phyloP scores from a whole-genome alignment of 2,888 invertebrate species.

The Cantharis flavilabris region DNA sequence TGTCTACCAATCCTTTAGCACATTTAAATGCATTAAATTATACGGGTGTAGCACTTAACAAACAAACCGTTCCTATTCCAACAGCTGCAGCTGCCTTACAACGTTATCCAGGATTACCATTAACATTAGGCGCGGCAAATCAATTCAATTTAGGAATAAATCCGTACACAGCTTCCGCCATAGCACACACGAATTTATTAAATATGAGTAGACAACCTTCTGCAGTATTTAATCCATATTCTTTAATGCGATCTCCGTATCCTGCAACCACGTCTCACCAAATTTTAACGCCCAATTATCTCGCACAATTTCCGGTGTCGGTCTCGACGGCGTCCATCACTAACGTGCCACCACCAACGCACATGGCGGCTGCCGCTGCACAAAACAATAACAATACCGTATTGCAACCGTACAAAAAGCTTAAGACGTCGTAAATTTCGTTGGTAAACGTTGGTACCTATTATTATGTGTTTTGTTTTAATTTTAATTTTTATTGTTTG shows the following conservation, averaged over 20 bases:
- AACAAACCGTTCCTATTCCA: constrained; percentile 58
- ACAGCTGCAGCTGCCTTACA: constrained; percentile 47
- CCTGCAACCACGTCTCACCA: constrained; percentile 45
- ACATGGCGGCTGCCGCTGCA: constrained; percentile 56
- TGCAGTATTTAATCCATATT: constrained; percentile 57
- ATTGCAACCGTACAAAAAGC: constrained; percentile 87
- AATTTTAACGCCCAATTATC: constrained; percentile 55
- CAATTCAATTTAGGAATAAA: constrained; percentile 41
- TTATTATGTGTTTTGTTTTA: not conserved
- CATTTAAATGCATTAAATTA: constrained; percentile 68
- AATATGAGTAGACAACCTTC: constrained; percentile 48
- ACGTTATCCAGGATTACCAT: constrained; percentile 47
- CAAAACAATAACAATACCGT: constrained; percentile 58
- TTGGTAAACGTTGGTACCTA: not conserved
- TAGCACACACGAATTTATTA: constrained; percentile 41
- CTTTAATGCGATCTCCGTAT: constrained; percentile 52
- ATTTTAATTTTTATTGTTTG: constrained; percentile 30
- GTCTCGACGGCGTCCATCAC: constrained; percentile 48
- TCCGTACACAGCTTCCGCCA: constrained; percentile 50
- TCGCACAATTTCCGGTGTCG: constrained; percentile 54
- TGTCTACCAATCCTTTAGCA: constrained; percentile 45
- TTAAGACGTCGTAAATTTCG: constrained; percentile 79
- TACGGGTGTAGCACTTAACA: constrained; percentile 73
- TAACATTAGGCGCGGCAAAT: constrained; percentile 47
- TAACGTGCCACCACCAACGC: constrained; percentile 47